A percentile compares a stretch with the other conserved stretches of the same genome.
These are phyloP conservation scores for Luffia ferchaultella DNA, from an alignment of 2,888 invertebrate genomes.

Conservation along the genomic window DNA sequence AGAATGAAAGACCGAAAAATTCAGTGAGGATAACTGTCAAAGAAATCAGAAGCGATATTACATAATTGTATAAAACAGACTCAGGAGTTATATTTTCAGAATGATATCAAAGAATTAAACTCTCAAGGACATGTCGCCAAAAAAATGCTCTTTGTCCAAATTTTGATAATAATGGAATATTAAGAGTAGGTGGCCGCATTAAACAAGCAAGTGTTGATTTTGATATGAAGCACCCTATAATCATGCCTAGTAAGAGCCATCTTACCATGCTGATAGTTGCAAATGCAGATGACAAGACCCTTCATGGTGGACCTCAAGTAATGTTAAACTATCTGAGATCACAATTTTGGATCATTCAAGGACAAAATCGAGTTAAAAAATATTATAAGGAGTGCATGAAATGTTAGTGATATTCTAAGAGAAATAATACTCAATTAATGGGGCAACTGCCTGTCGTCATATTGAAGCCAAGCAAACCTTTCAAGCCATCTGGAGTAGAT, in stretches of 20 bases:
- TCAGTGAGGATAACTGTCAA: not conserved
- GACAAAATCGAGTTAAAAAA: slow-evolving; percentile 14
- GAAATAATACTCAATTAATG: slow-evolving; percentile 8
- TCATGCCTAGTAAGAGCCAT: slow-evolving; percentile 11
- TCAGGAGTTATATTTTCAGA: not conserved
- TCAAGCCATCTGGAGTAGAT: slow-evolving; percentile 5
- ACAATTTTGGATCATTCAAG: slow-evolving; percentile 19
- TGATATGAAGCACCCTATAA: slow-evolving; percentile 12
- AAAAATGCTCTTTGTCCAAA: not conserved
- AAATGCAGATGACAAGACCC: slow-evolving; percentile 16
- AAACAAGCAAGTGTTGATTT: slow-evolving; percentile 1
- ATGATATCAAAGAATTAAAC: slow-evolving; percentile 2
- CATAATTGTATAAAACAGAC: not conserved
- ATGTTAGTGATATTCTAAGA: slow-evolving; percentile 11
- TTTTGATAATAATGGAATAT: slow-evolving; percentile 9
- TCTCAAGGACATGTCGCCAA: not conserved
- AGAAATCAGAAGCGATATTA: not conserved
- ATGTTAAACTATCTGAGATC: slow-evolving; percentile 18
- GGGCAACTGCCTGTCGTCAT: slow-evolving; percentile 10
- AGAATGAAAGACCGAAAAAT: not conserved
- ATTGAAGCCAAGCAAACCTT: slow-evolving; percentile 8
- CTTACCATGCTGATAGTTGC: slow-evolving; percentile 16
- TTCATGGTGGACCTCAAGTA: slow-evolving; percentile 18
- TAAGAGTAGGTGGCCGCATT: slow-evolving; percentile 14
- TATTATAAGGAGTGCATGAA: slow-evolving; percentile 15